A percentile compares a stretch with the other conserved stretches of the same genome.
phyloP scores from a whole-genome alignment of 1,140 invertebrate genomes.

The Whitmania pigra region DNA sequence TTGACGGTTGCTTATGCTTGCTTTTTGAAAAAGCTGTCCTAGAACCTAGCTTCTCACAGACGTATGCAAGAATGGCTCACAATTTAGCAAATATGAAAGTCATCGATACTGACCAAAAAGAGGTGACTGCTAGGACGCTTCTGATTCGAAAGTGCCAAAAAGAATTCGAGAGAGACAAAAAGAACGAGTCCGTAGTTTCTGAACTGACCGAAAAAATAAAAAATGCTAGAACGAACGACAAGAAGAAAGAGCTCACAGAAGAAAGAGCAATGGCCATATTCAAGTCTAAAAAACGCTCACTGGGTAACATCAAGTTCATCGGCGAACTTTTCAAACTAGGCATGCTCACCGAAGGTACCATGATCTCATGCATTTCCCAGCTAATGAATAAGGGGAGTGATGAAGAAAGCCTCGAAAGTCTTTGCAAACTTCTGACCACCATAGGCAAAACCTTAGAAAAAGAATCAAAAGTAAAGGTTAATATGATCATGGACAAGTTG shows the following conservation, averaged over 20 bases:
- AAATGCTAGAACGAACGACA: conserved; percentile 12
- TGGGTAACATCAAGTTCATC: conserved; percentile 73
- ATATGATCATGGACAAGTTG: too few relatives aligned
- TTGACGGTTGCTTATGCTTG: conserved; percentile 71
- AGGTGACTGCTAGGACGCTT: conserved; percentile 62
- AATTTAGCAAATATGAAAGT: too few relatives aligned
- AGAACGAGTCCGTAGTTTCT: conserved; percentile 45
- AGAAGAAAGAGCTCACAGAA: conserved; percentile 26
- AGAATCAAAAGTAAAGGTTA: neutral
- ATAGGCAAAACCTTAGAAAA: conserved; percentile 73
- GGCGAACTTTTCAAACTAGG: conserved; percentile 82
- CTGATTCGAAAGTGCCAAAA: conserved; percentile 70
- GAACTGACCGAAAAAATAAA: too few relatives aligned
- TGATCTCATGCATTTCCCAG: conserved; percentile 68
- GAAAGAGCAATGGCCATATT: conserved; percentile 56
- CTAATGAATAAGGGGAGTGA: conserved; percentile 57
- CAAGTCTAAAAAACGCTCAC: conserved; percentile 61
- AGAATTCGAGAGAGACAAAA: conserved; percentile 68
- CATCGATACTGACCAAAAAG: conserved; percentile 28
- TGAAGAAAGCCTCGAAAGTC: conserved; percentile 80
- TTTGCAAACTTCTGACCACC: conserved; percentile 78
- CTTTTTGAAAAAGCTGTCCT: conserved; percentile 78
- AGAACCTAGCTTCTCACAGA: conserved; percentile 77
- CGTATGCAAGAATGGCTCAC: conserved; percentile 66
- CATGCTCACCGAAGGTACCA: conserved; percentile 77